These are phyloP conservation scores for Oryzias celebensis DNA, from an alignment of 2,113 vertebrate species.

Conservation along the genomic window DNA sequence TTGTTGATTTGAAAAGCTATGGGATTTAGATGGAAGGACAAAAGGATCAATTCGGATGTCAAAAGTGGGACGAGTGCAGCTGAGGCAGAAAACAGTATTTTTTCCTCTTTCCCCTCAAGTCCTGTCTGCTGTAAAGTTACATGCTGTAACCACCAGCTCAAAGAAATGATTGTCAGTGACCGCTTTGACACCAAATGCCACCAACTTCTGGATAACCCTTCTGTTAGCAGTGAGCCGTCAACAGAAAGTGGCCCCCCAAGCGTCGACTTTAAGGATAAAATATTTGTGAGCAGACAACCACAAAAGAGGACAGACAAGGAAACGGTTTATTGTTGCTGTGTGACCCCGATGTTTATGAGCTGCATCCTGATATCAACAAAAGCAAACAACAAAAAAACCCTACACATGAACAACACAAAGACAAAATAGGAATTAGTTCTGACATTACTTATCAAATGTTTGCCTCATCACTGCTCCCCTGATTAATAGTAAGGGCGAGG, in stretches of 20 bases:
- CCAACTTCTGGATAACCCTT: neutral
- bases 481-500: slow-evolving; percentile 22
- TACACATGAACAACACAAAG: neutral
- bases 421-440: slow-evolving; percentile 3
- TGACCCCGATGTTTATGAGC: slow-evolving; percentile 15
- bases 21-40: slow-evolving; percentile 58
- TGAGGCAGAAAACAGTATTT: slow-evolving; percentile 29
- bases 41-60: slow-evolving; percentile 48
- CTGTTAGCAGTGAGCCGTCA: neutral
- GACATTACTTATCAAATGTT: neutral
- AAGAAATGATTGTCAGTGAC: neutral
- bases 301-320: neutral
- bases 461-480: slow-evolving; percentile 1
- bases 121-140: neutral
- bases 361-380: slow-evolving; percentile 11
- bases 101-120: slow-evolving; percentile 3
- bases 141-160: neutral
- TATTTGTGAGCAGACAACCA: neutral
- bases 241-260: slow-evolving; percentile 1
- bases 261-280: slow-evolving; percentile 21
- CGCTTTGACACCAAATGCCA: neutral
- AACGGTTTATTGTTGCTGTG: slow-evolving; percentile 1
- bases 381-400: slow-evolving; percentile 8
- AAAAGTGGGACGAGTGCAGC: slow-evolving; percentile 19
- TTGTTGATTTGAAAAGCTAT: slow-evolving; percentile 68